Conservation (phyloP, 2,888 invertebrate genomes). For the Tortrix viridana region DNA sequence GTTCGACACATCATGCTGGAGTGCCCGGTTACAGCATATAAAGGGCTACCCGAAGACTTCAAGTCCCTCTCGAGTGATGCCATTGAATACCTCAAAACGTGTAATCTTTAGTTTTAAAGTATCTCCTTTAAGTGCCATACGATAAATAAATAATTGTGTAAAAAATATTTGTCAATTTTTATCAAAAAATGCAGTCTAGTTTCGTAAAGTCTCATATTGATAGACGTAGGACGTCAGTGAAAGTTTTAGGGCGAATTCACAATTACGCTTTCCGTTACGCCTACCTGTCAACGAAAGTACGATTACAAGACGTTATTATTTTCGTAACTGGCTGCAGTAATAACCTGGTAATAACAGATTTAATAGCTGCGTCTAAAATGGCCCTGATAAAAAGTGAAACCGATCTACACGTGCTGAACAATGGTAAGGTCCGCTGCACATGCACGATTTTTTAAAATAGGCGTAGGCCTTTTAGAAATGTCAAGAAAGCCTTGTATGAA, state of each 20-base stretch:
- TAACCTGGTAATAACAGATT: constrained; percentile 41
- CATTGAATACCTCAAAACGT: no score
- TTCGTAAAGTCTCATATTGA: no score
- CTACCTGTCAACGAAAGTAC: constrained; percentile 24
- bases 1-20: no score
- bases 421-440: constrained; percentile 20
- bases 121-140: no score
- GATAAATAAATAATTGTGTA: no score
- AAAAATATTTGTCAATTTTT: no score
- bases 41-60: no score
- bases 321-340: constrained; percentile 41
- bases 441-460: constrained; percentile 13
- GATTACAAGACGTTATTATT: constrained; percentile 22
- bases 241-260: constrained; percentile 28
- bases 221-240: constrained; percentile 15
- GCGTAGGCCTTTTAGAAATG: not conserved
- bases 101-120: no score
- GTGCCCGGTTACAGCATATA: no score
- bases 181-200: no score
- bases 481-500: no score
- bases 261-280: constrained; percentile 31
- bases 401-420: constrained; percentile 26
- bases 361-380: constrained; percentile 48
- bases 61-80: no score
- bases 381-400: constrained; percentile 61